Conservation (phyloP, 2,888 invertebrate species). For the Lochmaea crataegi region DNA sequence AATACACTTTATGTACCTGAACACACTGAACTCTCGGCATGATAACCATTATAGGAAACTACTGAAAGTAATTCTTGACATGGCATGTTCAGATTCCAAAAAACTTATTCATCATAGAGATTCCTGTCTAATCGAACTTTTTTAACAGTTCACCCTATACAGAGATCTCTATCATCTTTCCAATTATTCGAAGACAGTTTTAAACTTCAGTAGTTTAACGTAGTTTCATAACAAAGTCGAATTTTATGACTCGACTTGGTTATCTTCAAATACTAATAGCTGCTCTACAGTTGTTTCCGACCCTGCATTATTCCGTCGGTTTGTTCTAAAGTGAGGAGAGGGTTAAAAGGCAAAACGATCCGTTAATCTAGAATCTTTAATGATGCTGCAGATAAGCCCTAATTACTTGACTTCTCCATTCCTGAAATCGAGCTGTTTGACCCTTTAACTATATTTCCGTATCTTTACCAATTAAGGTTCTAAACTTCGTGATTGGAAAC, state of each 20-base stretch:
- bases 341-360: constrained; percentile 26
- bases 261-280: not conserved
- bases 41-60: too few relatives aligned
- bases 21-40: too few relatives aligned
- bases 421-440: constrained; percentile 25
- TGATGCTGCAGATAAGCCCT: constrained; percentile 28
- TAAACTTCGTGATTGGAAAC: constrained; percentile 24
- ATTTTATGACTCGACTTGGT: not conserved
- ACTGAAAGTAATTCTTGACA: too few relatives aligned
- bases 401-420: constrained; percentile 21
- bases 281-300: not conserved
- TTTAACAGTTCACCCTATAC: too few relatives aligned
- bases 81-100: too few relatives aligned
- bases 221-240: not conserved
- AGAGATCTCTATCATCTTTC: too few relatives aligned
- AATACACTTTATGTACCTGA: too few relatives aligned
- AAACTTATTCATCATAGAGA: too few relatives aligned
- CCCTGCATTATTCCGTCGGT: not conserved
- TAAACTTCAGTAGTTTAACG: not conserved
- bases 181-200: not conserved
- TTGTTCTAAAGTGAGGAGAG: constrained; percentile 21
- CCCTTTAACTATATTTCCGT: constrained; percentile 20
- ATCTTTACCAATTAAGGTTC: constrained; percentile 24
- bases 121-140: too few relatives aligned
- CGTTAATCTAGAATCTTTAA: constrained; percentile 28